These are phyloP conservation scores for Alcedo quadribrachys DNA, from an alignment of 2,797 vertebrate genomes.

Conservation along the genomic window DNA sequence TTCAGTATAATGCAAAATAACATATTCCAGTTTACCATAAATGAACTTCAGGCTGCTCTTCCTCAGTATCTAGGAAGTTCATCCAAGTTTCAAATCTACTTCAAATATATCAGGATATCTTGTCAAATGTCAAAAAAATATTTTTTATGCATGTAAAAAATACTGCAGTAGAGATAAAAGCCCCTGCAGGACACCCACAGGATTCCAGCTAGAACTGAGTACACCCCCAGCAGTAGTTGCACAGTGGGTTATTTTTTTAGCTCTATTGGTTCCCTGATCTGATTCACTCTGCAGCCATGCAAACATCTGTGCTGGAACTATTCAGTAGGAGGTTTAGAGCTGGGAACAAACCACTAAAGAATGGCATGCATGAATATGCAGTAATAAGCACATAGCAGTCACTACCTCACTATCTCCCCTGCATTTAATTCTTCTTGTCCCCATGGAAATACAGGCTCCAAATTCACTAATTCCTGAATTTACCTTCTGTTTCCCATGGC, in stretches of 20 bases:
- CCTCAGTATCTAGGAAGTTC: background rate
- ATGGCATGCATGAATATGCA: constrained; percentile 36
- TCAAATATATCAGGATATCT: background rate
- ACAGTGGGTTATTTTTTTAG: background rate
- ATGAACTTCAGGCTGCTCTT: background rate
- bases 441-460: background rate
- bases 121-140: background rate
- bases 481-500: background rate
- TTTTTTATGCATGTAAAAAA: background rate
- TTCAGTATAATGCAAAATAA: background rate
- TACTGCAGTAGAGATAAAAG: background rate
- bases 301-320: constrained; percentile 55
- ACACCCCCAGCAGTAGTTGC: background rate
- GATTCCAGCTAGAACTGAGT: background rate
- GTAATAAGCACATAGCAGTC: constrained; percentile 20
- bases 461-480: background rate
- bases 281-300: constrained; percentile 37
- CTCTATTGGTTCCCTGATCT: constrained; percentile 18
- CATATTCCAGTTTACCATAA: background rate
- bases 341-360: constrained; percentile 43
- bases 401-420: background rate
- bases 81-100: background rate
- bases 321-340: constrained; percentile 53
- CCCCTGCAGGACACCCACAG: background rate
- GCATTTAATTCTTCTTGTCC: background rate